Percentiles rank a stretch among this genome's conserved stretches.
Conservation (phyloP, 2,888 invertebrate species). For the Spicauda simplicius region DNA sequence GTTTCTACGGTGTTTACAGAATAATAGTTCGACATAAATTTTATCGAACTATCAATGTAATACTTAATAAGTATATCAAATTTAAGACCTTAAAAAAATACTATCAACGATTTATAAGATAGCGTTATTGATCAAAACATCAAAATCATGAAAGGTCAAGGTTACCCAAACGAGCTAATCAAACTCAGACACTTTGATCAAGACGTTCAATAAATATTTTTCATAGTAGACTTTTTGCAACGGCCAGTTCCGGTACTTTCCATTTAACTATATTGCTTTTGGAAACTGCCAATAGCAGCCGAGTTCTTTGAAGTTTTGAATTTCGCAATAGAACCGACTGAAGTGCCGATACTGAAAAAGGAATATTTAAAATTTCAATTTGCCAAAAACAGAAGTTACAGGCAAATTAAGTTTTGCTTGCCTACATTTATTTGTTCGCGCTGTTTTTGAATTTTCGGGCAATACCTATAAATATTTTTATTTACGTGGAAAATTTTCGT, state of each 20-base stretch:
- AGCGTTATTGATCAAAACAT: no score
- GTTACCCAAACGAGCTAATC: no score
- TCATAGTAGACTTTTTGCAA: slow-evolving; percentile 14
- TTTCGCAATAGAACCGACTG: slow-evolving; percentile 12
- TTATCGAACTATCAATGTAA: no score
- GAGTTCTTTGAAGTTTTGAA: slow-evolving; percentile 10
- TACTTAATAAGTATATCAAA: no score
- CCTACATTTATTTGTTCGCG: background rate
- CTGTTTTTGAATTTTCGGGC: background rate
- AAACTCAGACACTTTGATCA: no score
- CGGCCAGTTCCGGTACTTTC: slow-evolving; percentile 19
- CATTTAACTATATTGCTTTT: slow-evolving; percentile 30
- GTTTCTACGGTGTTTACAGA: no score
- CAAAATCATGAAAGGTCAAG: no score
- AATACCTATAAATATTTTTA: no score
- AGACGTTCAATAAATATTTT: slow-evolving; percentile 16
- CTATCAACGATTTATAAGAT: no score
- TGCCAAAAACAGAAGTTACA: background rate
- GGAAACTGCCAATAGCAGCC: slow-evolving; percentile 31
- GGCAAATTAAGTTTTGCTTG: background rate
- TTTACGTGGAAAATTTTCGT: no score
- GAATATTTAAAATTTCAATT: slow-evolving; percentile 5
- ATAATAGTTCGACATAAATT: no score
- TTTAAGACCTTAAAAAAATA: no score
- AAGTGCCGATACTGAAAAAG: slow-evolving; percentile 14